These are phyloP conservation scores for Pollenia labialis DNA, from an alignment of 2,888 invertebrate genomes.

Conservation along the genomic window DNA sequence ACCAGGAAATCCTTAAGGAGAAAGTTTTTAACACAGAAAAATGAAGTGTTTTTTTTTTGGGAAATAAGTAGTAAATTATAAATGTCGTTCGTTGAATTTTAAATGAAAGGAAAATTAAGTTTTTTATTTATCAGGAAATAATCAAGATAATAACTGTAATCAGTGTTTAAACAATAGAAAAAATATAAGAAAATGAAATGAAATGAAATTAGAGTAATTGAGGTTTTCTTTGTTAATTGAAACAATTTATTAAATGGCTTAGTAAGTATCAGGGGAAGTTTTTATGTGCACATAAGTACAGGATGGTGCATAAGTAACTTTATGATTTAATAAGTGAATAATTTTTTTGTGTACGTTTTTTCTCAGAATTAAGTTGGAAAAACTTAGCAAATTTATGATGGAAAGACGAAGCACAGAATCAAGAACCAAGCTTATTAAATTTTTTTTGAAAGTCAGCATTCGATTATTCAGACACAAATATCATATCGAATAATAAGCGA, in stretches of 20 bases:
- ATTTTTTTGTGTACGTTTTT: too few relatives aligned
- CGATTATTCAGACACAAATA: too few relatives aligned
- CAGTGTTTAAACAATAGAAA: conserved; percentile 32
- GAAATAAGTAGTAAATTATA: conserved; percentile 50
- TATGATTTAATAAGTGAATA: too few relatives aligned
- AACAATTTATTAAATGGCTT: conserved; percentile 59
- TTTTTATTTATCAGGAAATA: conserved; percentile 17
- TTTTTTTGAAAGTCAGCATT: too few relatives aligned
- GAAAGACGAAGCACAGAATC: too few relatives aligned
- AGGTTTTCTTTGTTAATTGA: conserved; percentile 14
- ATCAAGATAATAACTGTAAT: conserved; percentile 53
- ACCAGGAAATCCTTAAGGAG: conserved; percentile 1
- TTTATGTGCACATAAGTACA: neutral
- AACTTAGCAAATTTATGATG: too few relatives aligned
- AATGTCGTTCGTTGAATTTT: conserved; percentile 15
- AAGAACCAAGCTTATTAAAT: too few relatives aligned
- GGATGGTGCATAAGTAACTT: too few relatives aligned
- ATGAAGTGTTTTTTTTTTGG: conserved; percentile 17
- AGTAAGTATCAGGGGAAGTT: conserved; percentile 40
- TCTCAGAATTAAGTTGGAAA: too few relatives aligned
- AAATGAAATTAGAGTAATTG: conserved; percentile 44
- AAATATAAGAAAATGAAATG: neutral
- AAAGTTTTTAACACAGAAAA: conserved; percentile 35
- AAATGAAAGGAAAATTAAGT: conserved; percentile 15
- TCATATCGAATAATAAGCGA: too few relatives aligned